phyloP scores from a whole-genome alignment of 2,113 vertebrate genomes.

The Echinops telfairi region DNA sequence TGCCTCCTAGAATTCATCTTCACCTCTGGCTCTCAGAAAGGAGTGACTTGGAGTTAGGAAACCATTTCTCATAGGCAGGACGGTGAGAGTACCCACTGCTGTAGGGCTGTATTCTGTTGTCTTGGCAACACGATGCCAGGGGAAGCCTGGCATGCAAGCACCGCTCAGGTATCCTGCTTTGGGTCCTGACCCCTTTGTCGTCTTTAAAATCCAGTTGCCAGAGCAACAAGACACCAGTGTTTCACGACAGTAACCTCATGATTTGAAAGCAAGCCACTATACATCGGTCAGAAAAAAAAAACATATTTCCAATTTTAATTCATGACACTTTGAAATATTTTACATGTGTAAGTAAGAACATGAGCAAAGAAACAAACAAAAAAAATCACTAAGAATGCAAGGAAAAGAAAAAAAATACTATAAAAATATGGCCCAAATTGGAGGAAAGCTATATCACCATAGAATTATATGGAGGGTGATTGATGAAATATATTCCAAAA shows the following conservation, averaged over 20 bases:
- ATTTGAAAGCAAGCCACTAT: neutral
- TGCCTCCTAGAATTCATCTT: slow-evolving; percentile 55
- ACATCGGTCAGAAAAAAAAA: neutral
- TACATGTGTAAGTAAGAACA: neutral
- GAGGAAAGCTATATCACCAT: neutral
- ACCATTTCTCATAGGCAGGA: neutral
- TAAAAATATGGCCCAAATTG: neutral
- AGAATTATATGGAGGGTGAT: neutral
- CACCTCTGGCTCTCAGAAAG: slow-evolving; percentile 13
- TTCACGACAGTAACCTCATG: neutral
- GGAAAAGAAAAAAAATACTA: slow-evolving; percentile 19
- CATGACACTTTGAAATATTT: neutral
- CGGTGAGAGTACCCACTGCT: neutral
- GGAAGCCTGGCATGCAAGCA: neutral
- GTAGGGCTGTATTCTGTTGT: slow-evolving; percentile 37
- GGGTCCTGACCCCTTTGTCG: neutral
- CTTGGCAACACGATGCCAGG: slow-evolving; percentile 27
- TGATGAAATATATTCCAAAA: neutral
- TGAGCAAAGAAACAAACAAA: slow-evolving; percentile 19
- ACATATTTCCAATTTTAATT: neutral
- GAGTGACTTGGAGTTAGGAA: slow-evolving; percentile 23
- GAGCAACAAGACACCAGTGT: slow-evolving; percentile 38
- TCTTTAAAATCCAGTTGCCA: slow-evolving; percentile 27
- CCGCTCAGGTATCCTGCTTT: neutral
- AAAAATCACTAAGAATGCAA: neutral